phyloP scores from a whole-genome alignment of 1,140 invertebrate genomes.

The Capitella teleta region DNA sequence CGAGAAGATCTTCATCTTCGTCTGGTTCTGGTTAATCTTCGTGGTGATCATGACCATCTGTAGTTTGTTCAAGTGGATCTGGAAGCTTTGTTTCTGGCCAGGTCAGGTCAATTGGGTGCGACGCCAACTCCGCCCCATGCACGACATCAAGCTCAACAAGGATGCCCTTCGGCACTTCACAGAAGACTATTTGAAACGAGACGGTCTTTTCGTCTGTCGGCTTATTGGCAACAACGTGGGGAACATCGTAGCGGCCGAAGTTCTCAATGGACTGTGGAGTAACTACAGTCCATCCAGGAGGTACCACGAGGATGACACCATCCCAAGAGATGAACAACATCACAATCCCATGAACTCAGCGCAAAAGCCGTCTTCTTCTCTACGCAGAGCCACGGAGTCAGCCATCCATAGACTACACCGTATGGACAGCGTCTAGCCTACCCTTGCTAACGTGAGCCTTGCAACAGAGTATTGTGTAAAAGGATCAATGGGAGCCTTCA shows the following conservation, averaged over 20 bases:
- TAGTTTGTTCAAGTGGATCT: conserved; percentile 15
- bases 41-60: conserved; percentile 44
- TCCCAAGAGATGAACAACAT: no score
- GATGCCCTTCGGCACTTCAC: conserved; percentile 7
- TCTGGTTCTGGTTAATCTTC: conserved; percentile 50
- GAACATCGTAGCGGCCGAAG: conserved; percentile 1
- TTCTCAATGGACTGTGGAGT: conserved; percentile 11
- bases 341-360: no score
- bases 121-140: not conserved
- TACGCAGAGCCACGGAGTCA: no score
- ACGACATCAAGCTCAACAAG: not conserved
- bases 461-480: no score
- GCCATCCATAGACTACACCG: no score
- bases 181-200: conserved; percentile 36
- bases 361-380: no score
- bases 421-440: no score
- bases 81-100: conserved; percentile 11
- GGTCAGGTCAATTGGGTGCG: no score
- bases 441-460: no score
- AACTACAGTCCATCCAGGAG: no score
- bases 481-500: no score
- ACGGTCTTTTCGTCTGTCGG: conserved; percentile 39
- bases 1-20: conserved; percentile 48
- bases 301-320: no score
- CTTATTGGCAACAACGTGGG: conserved; percentile 37